Conservation (phyloP, 92 coral and sea anemone genomes). For the Desmophyllum pertusum region DNA sequence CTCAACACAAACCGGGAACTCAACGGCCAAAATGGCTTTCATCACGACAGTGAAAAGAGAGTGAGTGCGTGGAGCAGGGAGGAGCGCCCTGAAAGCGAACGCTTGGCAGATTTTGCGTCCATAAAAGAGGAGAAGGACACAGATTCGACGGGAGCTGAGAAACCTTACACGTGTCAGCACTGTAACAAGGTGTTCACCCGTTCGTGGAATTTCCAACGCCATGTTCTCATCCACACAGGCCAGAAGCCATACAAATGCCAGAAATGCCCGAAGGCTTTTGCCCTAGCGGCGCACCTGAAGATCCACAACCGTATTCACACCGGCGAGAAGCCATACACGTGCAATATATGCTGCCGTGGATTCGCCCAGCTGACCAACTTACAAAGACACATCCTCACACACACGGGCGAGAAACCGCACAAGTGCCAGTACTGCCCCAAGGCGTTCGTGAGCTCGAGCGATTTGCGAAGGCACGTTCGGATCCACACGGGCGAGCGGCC, state of each 20-base stretch:
- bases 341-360: conserved; percentile 96
- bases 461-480: conserved; percentile 93
- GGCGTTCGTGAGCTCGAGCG: conserved; percentile 99
- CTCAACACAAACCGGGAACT: conserved; percentile 38
- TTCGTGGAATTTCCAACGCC: conserved; percentile 99
- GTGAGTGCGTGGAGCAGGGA: conserved; percentile 34
- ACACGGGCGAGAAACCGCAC: conserved; percentile 98
- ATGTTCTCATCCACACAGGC: conserved; percentile 96
- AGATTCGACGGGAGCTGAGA: conserved; percentile 72
- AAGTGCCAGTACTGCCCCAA: conserved; percentile 98
- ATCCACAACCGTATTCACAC: conserved; percentile 98
- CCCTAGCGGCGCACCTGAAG: conserved; percentile 98
- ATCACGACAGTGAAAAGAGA: conserved; percentile 23
- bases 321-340: conserved; percentile 97
- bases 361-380: conserved; percentile 97
- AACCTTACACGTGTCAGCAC: conserved; percentile 95
- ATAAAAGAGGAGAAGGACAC: conserved; percentile 82
- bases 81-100: conserved; percentile 44
- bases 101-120: conserved; percentile 63
- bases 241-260: conserved; percentile 99
- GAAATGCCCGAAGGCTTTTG: conserved; percentile 98
- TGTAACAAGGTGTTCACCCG: conserved; percentile 98
- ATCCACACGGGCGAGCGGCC: conserved; percentile 98
- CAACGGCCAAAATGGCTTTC: conserved; percentile 41
- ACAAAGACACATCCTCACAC: conserved; percentile 95